These are phyloP conservation scores for Apaloderma vittatum DNA, from an alignment of 2,113 vertebrate genomes.

Conservation along the genomic window DNA sequence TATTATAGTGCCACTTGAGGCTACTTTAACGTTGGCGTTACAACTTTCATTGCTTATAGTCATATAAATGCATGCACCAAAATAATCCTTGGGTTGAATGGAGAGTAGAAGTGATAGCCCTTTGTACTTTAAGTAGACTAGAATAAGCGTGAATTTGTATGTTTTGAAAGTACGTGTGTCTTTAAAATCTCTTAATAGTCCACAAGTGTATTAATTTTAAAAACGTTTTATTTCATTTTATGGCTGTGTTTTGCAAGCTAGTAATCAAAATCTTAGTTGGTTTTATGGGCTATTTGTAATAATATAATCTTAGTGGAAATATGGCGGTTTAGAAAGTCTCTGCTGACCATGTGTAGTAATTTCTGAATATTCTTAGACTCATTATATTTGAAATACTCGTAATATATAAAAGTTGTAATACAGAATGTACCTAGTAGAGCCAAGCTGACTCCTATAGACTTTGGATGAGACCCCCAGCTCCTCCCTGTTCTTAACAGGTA, in stretches of 20 bases:
- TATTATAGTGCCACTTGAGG: background rate
- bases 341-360: background rate
- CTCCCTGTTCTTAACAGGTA: background rate
- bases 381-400: background rate
- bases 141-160: background rate
- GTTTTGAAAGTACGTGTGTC: background rate
- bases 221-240: conserved; percentile 44
- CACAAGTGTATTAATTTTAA: background rate
- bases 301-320: conserved; percentile 22
- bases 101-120: background rate
- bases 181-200: conserved; percentile 7
- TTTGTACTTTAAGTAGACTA: background rate
- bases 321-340: background rate
- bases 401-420: background rate
- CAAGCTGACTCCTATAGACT: background rate
- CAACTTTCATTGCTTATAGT: background rate
- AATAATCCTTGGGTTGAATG: background rate
- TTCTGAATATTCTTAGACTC: background rate
- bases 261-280: conserved; percentile 27
- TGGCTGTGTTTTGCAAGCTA: conserved; percentile 35
- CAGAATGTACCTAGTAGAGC: background rate
- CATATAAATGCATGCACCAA: background rate
- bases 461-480: background rate
- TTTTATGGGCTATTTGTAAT: conserved; percentile 47
- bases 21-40: conserved; percentile 4